phyloP scores from a whole-genome alignment of 1,140 invertebrate genomes.

The Cydia strobilella region DNA sequence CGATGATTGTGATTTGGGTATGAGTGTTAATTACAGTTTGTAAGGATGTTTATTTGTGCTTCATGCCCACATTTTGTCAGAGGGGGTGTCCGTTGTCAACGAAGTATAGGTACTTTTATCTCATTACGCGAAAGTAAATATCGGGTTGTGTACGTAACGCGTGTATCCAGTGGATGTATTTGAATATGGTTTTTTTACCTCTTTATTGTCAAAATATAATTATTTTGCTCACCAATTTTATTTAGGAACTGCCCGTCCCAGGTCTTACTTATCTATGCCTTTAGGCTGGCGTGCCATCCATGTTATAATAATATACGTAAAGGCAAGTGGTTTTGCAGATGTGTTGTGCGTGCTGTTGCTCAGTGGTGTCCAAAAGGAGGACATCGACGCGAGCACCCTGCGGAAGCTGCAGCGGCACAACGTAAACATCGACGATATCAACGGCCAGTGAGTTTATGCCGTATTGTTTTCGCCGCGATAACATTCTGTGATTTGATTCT shows the following conservation, averaged over 20 bases:
- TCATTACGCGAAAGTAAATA: not conserved
- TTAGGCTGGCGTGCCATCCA: not conserved
- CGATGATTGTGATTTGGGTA: slow-evolving; percentile 17
- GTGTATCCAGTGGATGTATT: not conserved
- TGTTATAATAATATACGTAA: not conserved
- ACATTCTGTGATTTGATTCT: not conserved
- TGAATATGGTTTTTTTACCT: not conserved
- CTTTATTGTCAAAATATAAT: not conserved
- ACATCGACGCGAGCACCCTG: slow-evolving; percentile 57
- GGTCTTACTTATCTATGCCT: not conserved
- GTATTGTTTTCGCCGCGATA: not conserved
- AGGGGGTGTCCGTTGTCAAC: not conserved
- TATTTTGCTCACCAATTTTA: too few relatives aligned
- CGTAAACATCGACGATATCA: slow-evolving; percentile 62
- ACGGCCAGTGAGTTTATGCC: slow-evolving; percentile 55
- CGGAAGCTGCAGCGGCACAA: slow-evolving; percentile 59
- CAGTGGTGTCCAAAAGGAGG: slow-evolving; percentile 68
- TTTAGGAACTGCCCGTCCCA: too few relatives aligned
- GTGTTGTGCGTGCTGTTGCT: slow-evolving; percentile 66
- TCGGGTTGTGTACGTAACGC: not conserved
- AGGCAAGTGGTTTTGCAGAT: slow-evolving; percentile 52
- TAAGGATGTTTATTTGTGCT: slow-evolving; percentile 26
- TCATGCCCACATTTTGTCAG: not conserved
- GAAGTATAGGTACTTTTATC: not conserved
- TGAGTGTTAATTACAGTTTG: slow-evolving; percentile 16